Base-by-base conservation (phyloP, 23 tunicate species). In the Pegea sp. region DNA sequence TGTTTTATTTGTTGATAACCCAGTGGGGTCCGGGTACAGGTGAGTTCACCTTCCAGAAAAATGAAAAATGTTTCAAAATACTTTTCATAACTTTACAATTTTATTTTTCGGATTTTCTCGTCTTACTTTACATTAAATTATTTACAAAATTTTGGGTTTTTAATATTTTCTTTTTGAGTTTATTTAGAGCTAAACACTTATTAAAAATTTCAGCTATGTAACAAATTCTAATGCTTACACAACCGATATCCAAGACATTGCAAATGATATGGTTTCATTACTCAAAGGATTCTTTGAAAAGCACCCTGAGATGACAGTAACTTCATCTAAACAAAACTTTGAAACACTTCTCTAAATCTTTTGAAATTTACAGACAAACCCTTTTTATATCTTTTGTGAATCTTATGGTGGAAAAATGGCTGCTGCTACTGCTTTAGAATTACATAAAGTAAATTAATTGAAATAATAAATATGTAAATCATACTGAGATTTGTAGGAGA, bases 391-490 rank as follows among this genome's bases (percentile, higher is more conserved):
- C 30, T 66, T 73, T 42, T 84, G 95, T 44, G 79, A 84, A 68
- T 84, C 95, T 1, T 84, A 84, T 52, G 95, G 95, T 8, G 95
- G 75, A 26, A 84, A 84, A 63, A 69, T 84, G 76, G 86, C 95
- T 13, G 86, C 76, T 27, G 95, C 84, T 6, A 60, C 75, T 5
- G 84, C 86, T 16, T 24, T 65, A 51, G 71, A 50, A 30, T 42
- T 84, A 4, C 52, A 55, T 32, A 63, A 84, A 68, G 95, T 84
- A 61, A 48, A 6, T 0, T 5, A 25, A 53, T 59, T 5, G 13
- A 34, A 20, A 22, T 31, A 18, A 7, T 30, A 11, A 38, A 16
- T 38, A 8, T 38, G 16, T 38, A 11, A 8, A 38, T 4, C 18
- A 6, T 28, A 24, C n/a, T 55, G 22, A 38, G n/a, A 51, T 24